A percentile compares a stretch with the other conserved stretches of the same genome.
Evolutionary conservation across 2,113 vertebrate genomes (phyloP).

Genomic region (Balaeniceps rex): DNA sequence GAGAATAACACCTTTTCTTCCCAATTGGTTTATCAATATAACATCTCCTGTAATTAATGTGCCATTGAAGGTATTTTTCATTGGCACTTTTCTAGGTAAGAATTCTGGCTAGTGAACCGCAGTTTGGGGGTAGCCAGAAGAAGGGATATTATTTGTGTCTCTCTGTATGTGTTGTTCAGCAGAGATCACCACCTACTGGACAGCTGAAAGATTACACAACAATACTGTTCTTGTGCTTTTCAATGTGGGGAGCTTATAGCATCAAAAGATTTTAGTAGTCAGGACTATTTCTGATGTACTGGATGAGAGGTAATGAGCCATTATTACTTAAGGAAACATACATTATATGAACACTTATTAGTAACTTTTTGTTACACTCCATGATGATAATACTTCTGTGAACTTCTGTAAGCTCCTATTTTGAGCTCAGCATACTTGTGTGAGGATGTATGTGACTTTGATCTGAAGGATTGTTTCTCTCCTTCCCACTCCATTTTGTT

Average conservation of each 20-base stretch:
- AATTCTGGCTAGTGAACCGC: not conserved
- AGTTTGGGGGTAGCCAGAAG: not conserved
- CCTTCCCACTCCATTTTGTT: not conserved
- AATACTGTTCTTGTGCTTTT: not conserved
- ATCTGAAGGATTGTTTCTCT: not conserved
- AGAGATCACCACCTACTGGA: not conserved
- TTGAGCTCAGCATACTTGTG: not conserved
- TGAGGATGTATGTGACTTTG: not conserved
- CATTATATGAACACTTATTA: not conserved
- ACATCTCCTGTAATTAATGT: constrained; percentile 98
- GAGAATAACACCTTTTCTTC: constrained; percentile 98
- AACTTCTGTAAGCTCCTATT: not conserved
- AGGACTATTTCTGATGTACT: not conserved
- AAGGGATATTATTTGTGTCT: not conserved
- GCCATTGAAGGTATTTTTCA: constrained; percentile 94
- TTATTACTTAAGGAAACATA: not conserved
- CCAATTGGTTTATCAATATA: constrained; percentile 99
- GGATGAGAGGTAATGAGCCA: not conserved
- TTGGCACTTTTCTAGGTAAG: constrained; percentile 97
- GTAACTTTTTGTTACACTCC: not conserved
- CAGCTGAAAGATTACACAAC: not conserved
- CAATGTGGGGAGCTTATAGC: not conserved
- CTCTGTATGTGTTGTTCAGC: not conserved
- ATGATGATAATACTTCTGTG: not conserved
- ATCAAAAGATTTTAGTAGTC: not conserved